Evolutionary conservation across 2,113 vertebrate species (phyloP), one percentile per base, ranked within the genome.

Genomic region (Limanda limanda): DNA sequence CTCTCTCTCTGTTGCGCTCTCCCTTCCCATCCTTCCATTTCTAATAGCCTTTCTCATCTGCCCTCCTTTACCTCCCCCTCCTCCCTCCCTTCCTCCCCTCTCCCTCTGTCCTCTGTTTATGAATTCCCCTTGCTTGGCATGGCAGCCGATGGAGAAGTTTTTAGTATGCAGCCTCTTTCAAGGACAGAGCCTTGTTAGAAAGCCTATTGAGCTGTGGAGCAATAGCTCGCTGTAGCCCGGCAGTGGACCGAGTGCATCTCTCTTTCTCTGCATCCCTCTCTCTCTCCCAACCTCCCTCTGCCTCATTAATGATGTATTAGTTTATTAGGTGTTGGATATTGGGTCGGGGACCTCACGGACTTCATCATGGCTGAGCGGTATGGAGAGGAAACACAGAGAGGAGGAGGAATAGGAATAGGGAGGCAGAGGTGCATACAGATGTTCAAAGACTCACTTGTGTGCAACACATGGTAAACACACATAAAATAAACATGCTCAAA

Each of bases 301-400:
- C 82, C 91, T 92, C 91, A 92, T 92, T 93, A 93, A 91, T 93
- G 92, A 93, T 92, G 92, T 92, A 93, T 93, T 92, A 89, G 91
- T 93, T 90, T 92, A 91, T 93, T 92, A 92, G 86, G 89, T 75
- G 69, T 83, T 82, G 91, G 91, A 92, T 92, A 93, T 93, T 92
- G 92, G 92, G 90, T 91, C 84, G 79, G 90, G 90, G 90, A 92
- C 92, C 92, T 83, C 84, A 89, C 82, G 87, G 87, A 93, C 92
- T 92, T 91, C 91, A 92, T 91, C 88, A 86, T 61, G 75, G 82
- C 76, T 40, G 74, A 79, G 87, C 85, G 58, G 81, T 45, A 70
- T 73, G 42, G 87, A 87, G 87, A 78, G 86, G 87, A 87, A 88
- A 83, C 79, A 45, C 68, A n/a, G 71, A 21, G 78, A 83, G 85